These are phyloP conservation scores for Etheostoma perlongum DNA, from an alignment of 2,797 vertebrate genomes.

Conservation along the genomic window DNA sequence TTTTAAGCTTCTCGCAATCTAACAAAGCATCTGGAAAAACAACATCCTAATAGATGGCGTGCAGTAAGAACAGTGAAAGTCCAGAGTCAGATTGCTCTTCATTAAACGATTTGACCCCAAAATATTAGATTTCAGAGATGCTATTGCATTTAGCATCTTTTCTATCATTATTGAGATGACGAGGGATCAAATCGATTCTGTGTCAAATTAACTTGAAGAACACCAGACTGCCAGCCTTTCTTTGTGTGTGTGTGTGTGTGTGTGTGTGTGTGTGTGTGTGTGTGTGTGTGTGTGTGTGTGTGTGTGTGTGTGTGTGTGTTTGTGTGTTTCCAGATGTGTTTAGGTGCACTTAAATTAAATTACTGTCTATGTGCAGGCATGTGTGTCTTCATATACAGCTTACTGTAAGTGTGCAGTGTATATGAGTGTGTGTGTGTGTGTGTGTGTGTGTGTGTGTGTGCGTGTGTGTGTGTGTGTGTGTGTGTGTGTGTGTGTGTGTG, in stretches of 20 bases:
- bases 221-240: slow-evolving; percentile 81
- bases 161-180: slow-evolving; percentile 88
- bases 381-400: slow-evolving; percentile 55
- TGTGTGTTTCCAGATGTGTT: slow-evolving; percentile 58
- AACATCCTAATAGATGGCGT: slow-evolving; percentile 67
- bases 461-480: slow-evolving; percentile 31
- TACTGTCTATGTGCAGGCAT: slow-evolving; percentile 65
- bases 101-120: slow-evolving; percentile 84
- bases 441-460: slow-evolving; percentile 16
- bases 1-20: slow-evolving; percentile 39
- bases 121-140: slow-evolving; percentile 85
- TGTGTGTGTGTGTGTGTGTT: slow-evolving; percentile 22
- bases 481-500: slow-evolving; percentile 20
- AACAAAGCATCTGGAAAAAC: slow-evolving; percentile 62
- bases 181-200: slow-evolving; percentile 81
- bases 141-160: slow-evolving; percentile 84
- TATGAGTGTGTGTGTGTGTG: neutral
- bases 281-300: slow-evolving; percentile 34
- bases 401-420: slow-evolving; percentile 6
- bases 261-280: slow-evolving; percentile 31
- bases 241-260: slow-evolving; percentile 48
- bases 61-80: slow-evolving; percentile 60
- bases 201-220: slow-evolving; percentile 83
- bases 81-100: slow-evolving; percentile 83
- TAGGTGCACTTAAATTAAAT: slow-evolving; percentile 63